A percentile compares a stretch with the other conserved stretches of the same genome.
These are phyloP conservation scores for Danio rerio DNA, from an alignment of 2,113 vertebrate genomes.

Conservation along the genomic window DNA sequence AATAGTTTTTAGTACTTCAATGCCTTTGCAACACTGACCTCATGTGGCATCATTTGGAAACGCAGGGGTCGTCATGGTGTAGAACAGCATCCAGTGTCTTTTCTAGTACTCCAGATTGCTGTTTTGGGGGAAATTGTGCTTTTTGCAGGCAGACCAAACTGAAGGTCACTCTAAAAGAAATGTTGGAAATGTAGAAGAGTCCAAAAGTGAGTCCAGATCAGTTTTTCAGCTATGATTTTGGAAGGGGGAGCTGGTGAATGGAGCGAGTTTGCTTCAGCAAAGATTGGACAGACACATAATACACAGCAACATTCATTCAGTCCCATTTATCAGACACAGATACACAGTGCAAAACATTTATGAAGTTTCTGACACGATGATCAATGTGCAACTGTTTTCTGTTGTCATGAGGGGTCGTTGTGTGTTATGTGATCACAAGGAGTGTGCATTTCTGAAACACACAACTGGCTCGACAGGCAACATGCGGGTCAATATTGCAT, in stretches of 20 bases:
- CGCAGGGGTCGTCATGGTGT: neutral
- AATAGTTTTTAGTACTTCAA: neutral
- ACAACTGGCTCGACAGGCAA: neutral
- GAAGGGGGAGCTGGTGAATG: too few relatives aligned
- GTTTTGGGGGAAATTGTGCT: constrained; percentile 50
- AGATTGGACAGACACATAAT: neutral
- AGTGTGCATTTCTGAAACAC: constrained; percentile 3
- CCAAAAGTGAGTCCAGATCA: neutral
- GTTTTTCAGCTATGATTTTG: neutral
- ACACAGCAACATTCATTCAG: neutral
- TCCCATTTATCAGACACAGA: constrained; percentile 7
- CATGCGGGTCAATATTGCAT: neutral
- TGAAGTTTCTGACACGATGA: constrained; percentile 12
- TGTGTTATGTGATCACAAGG: neutral
- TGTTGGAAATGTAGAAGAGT: constrained; percentile 6
- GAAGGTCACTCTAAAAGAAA: constrained; percentile 16
- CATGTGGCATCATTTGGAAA: constrained; percentile 40
- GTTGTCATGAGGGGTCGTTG: neutral
- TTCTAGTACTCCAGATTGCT: constrained; percentile 19
- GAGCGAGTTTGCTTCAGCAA: constrained; percentile 14
- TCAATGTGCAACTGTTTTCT: neutral
- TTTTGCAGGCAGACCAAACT: constrained; percentile 24
- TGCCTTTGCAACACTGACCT: constrained; percentile 16
- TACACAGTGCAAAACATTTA: constrained; percentile 5
- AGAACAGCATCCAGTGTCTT: neutral